Conservation (phyloP, 1,140 invertebrate species). For the Solenopsis fugax region DNA sequence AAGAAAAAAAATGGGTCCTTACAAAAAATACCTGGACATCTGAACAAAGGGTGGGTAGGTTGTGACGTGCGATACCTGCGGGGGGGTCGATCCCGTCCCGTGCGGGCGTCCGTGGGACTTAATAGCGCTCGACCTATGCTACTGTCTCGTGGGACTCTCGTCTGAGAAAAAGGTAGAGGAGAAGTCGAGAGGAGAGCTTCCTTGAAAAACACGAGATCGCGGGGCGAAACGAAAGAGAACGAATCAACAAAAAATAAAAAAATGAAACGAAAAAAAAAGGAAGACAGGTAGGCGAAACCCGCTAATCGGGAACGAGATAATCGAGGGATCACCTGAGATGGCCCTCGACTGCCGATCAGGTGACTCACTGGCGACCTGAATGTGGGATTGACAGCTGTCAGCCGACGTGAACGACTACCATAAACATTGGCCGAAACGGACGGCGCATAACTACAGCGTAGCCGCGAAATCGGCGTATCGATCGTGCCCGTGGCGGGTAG, state of each 20-base stretch:
- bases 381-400: slow-evolving; percentile 75
- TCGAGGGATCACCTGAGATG: slow-evolving; percentile 51
- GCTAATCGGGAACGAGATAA: slow-evolving; percentile 39
- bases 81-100: slow-evolving; percentile 37
- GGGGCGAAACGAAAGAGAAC: slow-evolving; percentile 36
- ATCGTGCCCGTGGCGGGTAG: slow-evolving; percentile 39
- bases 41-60: slow-evolving; percentile 78
- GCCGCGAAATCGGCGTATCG: slow-evolving; percentile 68
- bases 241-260: background rate
- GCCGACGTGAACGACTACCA: slow-evolving; percentile 61
- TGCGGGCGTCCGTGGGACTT: slow-evolving; percentile 29
- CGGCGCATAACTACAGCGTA: slow-evolving; percentile 67
- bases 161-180: slow-evolving; percentile 71
- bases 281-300: slow-evolving; percentile 22
- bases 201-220: slow-evolving; percentile 52
- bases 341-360: slow-evolving; percentile 56
- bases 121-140: slow-evolving; percentile 28
- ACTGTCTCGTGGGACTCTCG: slow-evolving; percentile 70
- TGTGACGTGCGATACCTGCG: slow-evolving; percentile 74
- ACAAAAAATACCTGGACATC: slow-evolving; percentile 83
- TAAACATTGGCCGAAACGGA: slow-evolving; percentile 69
- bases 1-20: slow-evolving; percentile 71
- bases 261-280: slow-evolving; percentile 27
- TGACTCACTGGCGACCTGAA: slow-evolving; percentile 74
- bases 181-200: slow-evolving; percentile 63